Evolutionary conservation across 2,113 vertebrate genomes (phyloP).

Genomic region (Actinemys pallida): DNA sequence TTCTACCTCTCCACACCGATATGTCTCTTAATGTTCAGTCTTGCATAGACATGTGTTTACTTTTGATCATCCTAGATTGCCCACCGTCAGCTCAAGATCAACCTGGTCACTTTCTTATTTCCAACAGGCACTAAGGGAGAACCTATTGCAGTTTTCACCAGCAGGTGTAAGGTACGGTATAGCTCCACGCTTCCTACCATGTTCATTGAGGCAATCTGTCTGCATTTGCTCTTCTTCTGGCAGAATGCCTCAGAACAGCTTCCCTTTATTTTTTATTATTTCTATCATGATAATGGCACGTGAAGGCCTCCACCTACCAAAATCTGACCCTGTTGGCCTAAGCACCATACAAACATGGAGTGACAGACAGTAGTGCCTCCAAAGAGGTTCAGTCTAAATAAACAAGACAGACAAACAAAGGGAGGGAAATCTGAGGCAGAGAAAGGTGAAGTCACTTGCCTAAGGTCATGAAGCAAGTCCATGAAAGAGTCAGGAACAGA

Average conservation of each 20-base stretch:
- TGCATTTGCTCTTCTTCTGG: constrained; percentile 43
- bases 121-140: background rate
- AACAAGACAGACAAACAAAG: background rate
- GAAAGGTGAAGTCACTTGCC: background rate
- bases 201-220: constrained; percentile 60
- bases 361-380: background rate
- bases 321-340: background rate
- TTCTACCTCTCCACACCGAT: background rate
- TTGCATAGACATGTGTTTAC: constrained; percentile 60
- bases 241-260: background rate
- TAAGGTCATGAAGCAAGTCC: background rate
- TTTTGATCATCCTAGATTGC: constrained; percentile 64
- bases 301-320: background rate
- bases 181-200: constrained; percentile 15
- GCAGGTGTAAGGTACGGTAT: constrained; percentile 55
- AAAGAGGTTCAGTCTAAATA: background rate
- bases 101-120: constrained; percentile 47
- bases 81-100: constrained; percentile 53
- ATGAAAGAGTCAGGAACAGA: background rate
- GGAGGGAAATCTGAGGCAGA: background rate
- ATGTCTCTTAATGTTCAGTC: constrained; percentile 41
- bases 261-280: background rate
- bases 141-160: constrained; percentile 59
- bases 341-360: background rate
- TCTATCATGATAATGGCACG: background rate